These are phyloP conservation scores for Rhombomys opimus DNA, from an alignment of 2,113 vertebrate species.

Conservation along the genomic window DNA sequence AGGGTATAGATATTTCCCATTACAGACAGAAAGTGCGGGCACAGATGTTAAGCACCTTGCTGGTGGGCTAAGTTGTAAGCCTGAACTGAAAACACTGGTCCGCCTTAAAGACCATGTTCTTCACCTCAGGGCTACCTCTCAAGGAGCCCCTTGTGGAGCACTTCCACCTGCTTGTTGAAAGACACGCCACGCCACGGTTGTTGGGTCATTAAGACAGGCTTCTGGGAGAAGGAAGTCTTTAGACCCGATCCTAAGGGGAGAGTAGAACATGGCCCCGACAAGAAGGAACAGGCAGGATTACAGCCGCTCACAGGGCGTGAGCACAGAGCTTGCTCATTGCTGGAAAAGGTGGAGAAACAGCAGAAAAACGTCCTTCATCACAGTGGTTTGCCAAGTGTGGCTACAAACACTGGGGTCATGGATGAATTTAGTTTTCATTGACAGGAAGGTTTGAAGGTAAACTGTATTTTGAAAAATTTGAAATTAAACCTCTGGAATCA, in stretches of 20 bases:
- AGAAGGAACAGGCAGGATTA: not conserved
- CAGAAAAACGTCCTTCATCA: not conserved
- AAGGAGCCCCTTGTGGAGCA: not conserved
- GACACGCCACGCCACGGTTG: not conserved
- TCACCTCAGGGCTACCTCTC: not conserved
- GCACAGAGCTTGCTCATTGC: accelerated
- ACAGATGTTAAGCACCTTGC: not conserved
- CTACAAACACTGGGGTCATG: not conserved
- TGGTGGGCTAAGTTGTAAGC: not conserved
- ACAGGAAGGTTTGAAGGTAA: not conserved
- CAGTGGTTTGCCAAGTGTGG: not conserved
- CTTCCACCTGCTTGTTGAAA: not conserved
- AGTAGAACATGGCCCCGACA: not conserved
- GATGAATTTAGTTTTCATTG: not conserved
- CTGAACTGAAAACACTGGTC: not conserved
- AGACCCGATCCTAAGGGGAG: not conserved
- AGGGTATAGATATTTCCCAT: not conserved
- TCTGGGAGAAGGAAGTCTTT: not conserved
- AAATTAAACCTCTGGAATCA: conserved; percentile 9
- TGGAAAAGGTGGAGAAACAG: not conserved
- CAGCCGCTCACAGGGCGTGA: not conserved
- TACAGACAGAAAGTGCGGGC: not conserved
- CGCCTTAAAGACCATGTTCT: not conserved
- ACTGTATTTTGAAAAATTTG: not conserved
- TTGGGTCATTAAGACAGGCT: not conserved